Evolutionary conservation across 2,888 invertebrate genomes (phyloP), one percentile per base, ranked within the genome.

Genomic region (Chirona hameri): DNA sequence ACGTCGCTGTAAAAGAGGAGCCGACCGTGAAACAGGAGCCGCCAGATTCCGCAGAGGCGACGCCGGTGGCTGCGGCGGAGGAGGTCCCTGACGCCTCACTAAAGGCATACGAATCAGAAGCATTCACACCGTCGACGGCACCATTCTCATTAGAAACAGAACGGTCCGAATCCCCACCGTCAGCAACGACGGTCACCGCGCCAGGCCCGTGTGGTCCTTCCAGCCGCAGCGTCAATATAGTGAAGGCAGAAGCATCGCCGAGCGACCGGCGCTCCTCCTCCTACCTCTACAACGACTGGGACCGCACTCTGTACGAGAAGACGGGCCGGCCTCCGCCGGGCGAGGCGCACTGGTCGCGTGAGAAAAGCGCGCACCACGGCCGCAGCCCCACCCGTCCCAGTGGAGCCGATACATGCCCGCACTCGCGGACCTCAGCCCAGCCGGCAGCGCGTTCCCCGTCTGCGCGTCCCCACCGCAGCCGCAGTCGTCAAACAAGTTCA

Each of bases 291-390:
- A 76, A 76, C 46, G 76, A 76, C 76, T 76, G 76, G 76, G 76
- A 76, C 39, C 15, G 31, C 39, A 76, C 76, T 7, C 46, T 76
- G 39, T 76, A 76, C 46, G 76, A 76, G 46, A 18, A 76, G 76
- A 9, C 10, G 24, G 31, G 31, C 1, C 76, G 76, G 14, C 76
- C 76, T 18, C 46, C 27, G 24, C 76, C 76, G 15, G 76, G 76
- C 76, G 76, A 76, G 76, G 39, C 76, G 76, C 76, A 76, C 46
- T 76, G 76, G 76, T 46, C 76, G 39, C 76, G 76, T 24, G 72
- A 72, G 4, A 24, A 14, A 12, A 46, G 14, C 76, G 4, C 39
- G 24, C 46, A 15, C 21, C 0, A 7, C 7, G 46, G 24, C 46
- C 21, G 76, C 18, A 39, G 76, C 24, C 5, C 27, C n/a, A 27